Evolutionary conservation across 2,113 vertebrate species (phyloP).

Genomic region (Pandion haliaetus): DNA sequence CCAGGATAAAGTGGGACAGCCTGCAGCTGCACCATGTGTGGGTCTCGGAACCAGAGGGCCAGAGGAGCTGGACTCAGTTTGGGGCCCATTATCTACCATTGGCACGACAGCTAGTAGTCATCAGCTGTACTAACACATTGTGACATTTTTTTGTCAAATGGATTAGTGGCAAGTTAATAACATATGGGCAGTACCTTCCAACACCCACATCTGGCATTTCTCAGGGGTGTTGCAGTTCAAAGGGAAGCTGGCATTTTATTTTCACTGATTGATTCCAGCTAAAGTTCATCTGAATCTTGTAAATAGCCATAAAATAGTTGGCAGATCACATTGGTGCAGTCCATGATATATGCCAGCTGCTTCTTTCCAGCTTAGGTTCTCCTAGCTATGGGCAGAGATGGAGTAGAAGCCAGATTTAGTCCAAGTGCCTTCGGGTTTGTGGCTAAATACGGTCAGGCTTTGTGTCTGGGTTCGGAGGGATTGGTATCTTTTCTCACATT

Average conservation of each 20-base stretch:
- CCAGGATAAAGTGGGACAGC: background rate
- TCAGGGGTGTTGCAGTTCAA: conserved; percentile 6
- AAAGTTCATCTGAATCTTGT: background rate
- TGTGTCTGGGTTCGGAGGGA: background rate
- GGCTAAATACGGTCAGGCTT: background rate
- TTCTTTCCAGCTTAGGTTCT: background rate
- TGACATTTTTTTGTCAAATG: background rate
- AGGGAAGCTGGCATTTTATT: background rate
- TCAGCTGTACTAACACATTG: background rate
- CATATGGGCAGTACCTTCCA: background rate
- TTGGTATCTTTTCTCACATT: background rate
- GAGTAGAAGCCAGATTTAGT: background rate
- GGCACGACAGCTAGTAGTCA: background rate
- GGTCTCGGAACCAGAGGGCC: background rate
- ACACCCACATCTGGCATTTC: conserved; percentile 29
- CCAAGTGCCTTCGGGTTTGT: background rate
- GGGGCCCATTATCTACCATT: background rate
- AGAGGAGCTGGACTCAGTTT: background rate
- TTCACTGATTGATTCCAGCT: background rate
- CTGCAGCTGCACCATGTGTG: background rate
- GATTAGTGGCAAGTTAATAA: background rate
- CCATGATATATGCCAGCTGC: conserved; percentile 18
- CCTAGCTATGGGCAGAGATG: background rate
- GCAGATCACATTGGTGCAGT: background rate
- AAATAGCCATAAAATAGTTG: conserved; percentile 14